Evolutionary conservation across 35 echinoderm and acorn worm species (phyloP), one percentile per base, ranked within the genome.

Genomic region (Chiridota heheva): DNA sequence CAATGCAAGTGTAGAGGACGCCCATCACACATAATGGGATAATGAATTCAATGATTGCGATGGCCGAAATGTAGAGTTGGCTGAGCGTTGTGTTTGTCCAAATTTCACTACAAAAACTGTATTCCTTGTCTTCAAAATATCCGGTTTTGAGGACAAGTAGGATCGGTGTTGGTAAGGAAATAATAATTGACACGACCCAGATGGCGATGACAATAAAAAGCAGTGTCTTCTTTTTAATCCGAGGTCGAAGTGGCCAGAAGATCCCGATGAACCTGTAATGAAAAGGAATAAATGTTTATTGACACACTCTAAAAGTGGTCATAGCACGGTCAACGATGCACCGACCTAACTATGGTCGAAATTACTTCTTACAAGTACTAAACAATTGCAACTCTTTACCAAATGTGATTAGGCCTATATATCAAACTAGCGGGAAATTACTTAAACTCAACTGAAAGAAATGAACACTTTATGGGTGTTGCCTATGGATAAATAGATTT

Each of bases 221-320:
- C 5, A 98, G 64, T 0, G 85, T 88, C 0, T 67, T 62, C 46
- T 98, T 98, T 40, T 84, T 81, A 73, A 98, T 78, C 0, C 95
- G 71, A 48, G 95, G 95, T 66, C 89, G 80, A 24, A 98, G 76
- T 27, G 95, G 95, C 42, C 84, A 67, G 40, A 98, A 98, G 13
- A 98, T 98, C 46, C 89, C 95, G n/a, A 92, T 72, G 67, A 82
- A 98, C 62, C 95, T 98, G 84, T 24, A 76, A 39, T 40, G 81
- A 38, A 71, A 35, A 39, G 15, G 57, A 60, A 64, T 20, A 40
- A 36, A 90, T 22, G 48, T 10, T 22, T 53, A 10, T 13, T 53
- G 51, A 77, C 13, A 58, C 26, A 40, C 25, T 78, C 10, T 40
- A 36, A 37, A 53, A 53, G 48, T 22, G 48, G n/a, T n/a, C n/a